Base-by-base conservation (phyloP, 1,140 invertebrate species). In the Lepidotrigona ventralis region DNA sequence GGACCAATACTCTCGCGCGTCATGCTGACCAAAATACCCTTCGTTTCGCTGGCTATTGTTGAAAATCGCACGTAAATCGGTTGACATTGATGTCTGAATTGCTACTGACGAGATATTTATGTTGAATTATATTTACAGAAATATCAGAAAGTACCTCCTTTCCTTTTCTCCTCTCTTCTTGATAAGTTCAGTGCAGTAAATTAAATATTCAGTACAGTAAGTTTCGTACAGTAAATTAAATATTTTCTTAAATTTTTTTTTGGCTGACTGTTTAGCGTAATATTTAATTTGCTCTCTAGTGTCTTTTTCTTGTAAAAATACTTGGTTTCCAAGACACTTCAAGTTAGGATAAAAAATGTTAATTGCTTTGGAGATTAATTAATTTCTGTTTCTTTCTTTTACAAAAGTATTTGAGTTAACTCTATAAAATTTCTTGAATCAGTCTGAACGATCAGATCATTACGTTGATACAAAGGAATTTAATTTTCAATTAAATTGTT, bases 1-100 rank as follows among this genome's bases (percentile, higher is more conserved):
- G 81, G 73, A 88, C 46, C 64, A 71, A 69, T 54, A 73, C 81
- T 71, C 84, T 76, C 87, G 58, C 56, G 69, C 19, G 64, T 19
- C 4, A 15, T 23, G 15, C 26, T 58, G 26, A 29, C 54, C 29
- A 39, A 29, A 53, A 53, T 72, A 46, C 46, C 26, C 9, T 3
- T 53, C 23, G 11, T 60, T 60, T 60, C 23, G 12, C 11, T 11
- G 15, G 9, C 11, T 14, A 15, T 2, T 2, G 29, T 60, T 19
- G 2, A 60, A n/a, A 60, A 39, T 60, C 15, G 8, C n/a, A 1
- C 12, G 23, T 54, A 12, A 23, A 14, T 54, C 26, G 54, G 58
- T 21, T 29, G 29, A 14, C 2, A 74, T 9, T 21, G 53, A 9
- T 17, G 11, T 39, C 11, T 21, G 29, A 11, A 33, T 21, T 11